Base-by-base conservation (phyloP, 2,113 vertebrate species). In the Phaethon lepturus region DNA sequence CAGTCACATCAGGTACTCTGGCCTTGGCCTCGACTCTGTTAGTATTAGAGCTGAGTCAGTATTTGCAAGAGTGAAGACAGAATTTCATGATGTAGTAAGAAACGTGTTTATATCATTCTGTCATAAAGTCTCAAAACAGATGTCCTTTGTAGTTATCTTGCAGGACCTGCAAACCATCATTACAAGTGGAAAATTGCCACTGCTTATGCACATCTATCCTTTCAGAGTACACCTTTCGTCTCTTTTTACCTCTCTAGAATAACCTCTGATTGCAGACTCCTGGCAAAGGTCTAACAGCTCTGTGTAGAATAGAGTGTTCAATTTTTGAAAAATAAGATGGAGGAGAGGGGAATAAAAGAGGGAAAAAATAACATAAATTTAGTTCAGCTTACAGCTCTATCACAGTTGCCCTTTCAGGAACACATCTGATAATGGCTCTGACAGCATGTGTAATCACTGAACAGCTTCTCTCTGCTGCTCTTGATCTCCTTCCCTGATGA, bases 371-470 rank as follows among this genome's bases (percentile, higher is more conserved):
- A 76, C 24, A 91, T 56, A 62, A 73, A 94, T 92, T 84, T 67
- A 69, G 20, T 52, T 62, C 42, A 67, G 3, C 24, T 86, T 80
- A 77, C 45, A 77, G 58, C 42, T 90, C 63, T 86, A 31, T 91
- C 55, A 60, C 31, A 66, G 31, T 53, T 95, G 94, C 76, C 64
- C 87, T 95, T 91, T 93, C 68, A 89, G 60, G 45, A 93, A 24
- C 67, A 53, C 31, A 42, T 92, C 25, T 62, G 58, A 73, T 74
- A 90, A 92, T 67, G 56, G 23, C 24, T 90, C 60, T 93, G 90
- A 88, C 75, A 90, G 79, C 22, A n/a, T 31, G n/a, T 64, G 35
- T 73, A 53, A 90, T 90, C 66, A 92, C 66, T 22, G 58, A 95
- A 73, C 49, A 78, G 49, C 69, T 78, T 88, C 62, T 59, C 52